These are phyloP conservation scores for Drosophila kurseongensis DNA, from an alignment of 1,140 invertebrate genomes.

Conservation along the genomic window DNA sequence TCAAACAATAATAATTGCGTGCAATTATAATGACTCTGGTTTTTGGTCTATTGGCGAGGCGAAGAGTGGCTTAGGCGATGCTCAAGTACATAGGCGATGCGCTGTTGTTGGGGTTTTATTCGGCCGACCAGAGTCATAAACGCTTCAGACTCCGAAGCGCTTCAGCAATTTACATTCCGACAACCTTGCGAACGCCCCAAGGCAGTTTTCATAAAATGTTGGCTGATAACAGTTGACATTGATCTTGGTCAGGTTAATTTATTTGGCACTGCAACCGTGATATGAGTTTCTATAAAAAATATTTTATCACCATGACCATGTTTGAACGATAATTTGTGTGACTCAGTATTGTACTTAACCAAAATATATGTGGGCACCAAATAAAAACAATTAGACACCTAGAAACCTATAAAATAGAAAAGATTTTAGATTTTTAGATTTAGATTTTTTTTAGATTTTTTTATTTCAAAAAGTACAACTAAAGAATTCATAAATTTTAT, in stretches of 20 bases:
- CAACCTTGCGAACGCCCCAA: slow-evolving; percentile 49
- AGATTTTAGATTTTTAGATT: too few species aligned
- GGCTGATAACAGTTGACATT: slow-evolving; percentile 57
- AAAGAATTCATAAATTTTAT: too few species aligned
- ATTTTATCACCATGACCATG: background rate
- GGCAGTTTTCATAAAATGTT: slow-evolving; percentile 20
- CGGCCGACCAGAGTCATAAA: slow-evolving; percentile 60
- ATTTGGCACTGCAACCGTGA: slow-evolving; percentile 1
- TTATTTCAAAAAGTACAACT: too few species aligned
- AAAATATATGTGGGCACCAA: too few species aligned
- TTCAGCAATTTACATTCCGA: slow-evolving; percentile 73
- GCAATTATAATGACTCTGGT: slow-evolving; percentile 65
- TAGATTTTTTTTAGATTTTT: too few species aligned
- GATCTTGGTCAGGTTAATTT: slow-evolving; percentile 37
- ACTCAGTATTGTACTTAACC: too few species aligned
- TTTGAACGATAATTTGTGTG: too few species aligned
- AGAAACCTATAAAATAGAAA: too few species aligned
- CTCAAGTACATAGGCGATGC: slow-evolving; percentile 67
- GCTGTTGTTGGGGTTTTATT: slow-evolving; percentile 47
- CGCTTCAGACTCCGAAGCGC: slow-evolving; percentile 61
- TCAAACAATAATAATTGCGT: slow-evolving; percentile 65
- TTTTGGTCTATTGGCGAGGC: slow-evolving; percentile 57
- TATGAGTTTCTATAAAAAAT: background rate
- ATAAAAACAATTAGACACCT: too few species aligned
- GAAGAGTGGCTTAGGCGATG: slow-evolving; percentile 52